Base-by-base conservation (phyloP, 2,888 invertebrate genomes). In the Apamea epomidion region DNA sequence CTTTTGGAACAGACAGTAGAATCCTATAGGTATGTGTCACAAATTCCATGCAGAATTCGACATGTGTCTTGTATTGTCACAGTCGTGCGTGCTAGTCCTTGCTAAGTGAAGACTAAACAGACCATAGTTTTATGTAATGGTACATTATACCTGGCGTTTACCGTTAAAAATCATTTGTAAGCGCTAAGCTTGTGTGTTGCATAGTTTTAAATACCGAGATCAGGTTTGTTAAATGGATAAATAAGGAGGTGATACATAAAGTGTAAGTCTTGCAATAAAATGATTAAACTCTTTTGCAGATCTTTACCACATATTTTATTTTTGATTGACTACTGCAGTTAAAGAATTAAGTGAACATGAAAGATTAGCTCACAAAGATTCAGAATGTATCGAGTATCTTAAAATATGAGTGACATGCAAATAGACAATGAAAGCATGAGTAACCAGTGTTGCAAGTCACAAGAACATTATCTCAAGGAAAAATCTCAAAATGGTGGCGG, bases 401-500 rank as follows among this genome's bases (percentile, higher is more conserved):
- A 83, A 87, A 85, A 83, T 87, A 83, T 88, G 84, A 83, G 84
- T 86, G 87, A 89, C 88, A 90, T 88, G 89, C 87, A 92, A 91
- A 90, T 91, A 90, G 89, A 90, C 88, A 92, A 91, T 88, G 86
- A 88, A 90, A 91, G 90, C 87, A 90, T 84, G 85, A 90, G 85
- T 89, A 83, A 87, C 81, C 84, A 80, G 82, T 84, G 85, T 80
- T 85, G 82, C 85, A 87, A 89, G 85, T 87, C 75, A 84, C 72
- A 87, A 80, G 76, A 85, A 83, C 83, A 85, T 69, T 84, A 91
- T 90, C 90, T 64, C 42, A 71, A 80, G 78, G 83, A 78, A 86
- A 84, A 91, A 92, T 92, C 92, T 90, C 85, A 76, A 85, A 91
- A 91, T 86, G 91, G 90, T 91, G 89, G 88, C 89, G 88, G 89